Base-by-base conservation (phyloP, 2,797 vertebrate species). In the Leontocebus nigricollis region DNA sequence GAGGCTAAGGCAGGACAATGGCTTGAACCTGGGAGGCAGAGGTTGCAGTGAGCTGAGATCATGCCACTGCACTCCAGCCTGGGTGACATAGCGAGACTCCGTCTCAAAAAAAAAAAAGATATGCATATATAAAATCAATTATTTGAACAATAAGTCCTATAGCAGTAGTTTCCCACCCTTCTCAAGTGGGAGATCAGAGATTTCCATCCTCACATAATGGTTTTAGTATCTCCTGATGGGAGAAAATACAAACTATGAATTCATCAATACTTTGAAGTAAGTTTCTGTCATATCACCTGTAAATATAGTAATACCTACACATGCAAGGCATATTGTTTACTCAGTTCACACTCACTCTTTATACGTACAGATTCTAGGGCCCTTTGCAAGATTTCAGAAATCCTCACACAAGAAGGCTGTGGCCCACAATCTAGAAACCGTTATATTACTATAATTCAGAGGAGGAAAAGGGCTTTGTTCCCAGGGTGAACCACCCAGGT, bases 401-500 rank as follows among this genome's bases (percentile, higher is more conserved):
- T 15, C 33, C 30, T 83, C 33, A 64, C n/a, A 7, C 61, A 30
- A 61, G 24, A 24, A 77, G n/a, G 39, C 57, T 88, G 22, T 13
- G 88, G 41, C 39, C 67, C 20, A 12, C 75, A 67, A 33, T 7
- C 36, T 91, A 82, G 50, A 70, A 89, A 64, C 39, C 44, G 9
- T 64, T 90, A 41, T 91, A 44, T 92, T 77, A 41, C 26, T 81
- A 15, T 64, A 92, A 90, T 84, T 93, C 33, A 27, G 72, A 84
- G 70, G 30, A 89, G 17, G 33, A 87, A 89, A 95, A 19, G 30
- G 46, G n/a, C 77, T 96, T 92, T 92, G 90, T 82, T 90, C 50
- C 48, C 75, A 75, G n/a, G 19, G 33, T 82, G 52, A 93, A 88
- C 26, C 36, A 59, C 26, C 17, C 30, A 64, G 73, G 70, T 41